Base-by-base conservation (phyloP, 2,888 invertebrate species). In the Elysia crispata region DNA sequence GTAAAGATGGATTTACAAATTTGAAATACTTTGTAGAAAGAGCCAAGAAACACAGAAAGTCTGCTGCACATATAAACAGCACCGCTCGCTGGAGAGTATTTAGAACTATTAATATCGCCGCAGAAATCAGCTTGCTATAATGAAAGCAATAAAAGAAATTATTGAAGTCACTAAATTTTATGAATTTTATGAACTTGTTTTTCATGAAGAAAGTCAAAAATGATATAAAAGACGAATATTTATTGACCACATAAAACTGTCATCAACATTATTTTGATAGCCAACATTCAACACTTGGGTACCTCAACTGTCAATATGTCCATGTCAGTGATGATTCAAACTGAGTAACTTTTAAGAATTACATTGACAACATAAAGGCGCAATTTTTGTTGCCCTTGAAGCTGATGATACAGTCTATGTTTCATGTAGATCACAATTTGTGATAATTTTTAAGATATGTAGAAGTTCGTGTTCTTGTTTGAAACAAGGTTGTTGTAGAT, bases 1-100 rank as follows among this genome's bases (percentile, higher is more conserved):
- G 54, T 13, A 54, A 54, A 54, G 54, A 54, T 20, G 54, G 54
- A 54, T 54, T 54, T 54, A 54, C 54, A 54, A 54, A 54, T 54
- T 54, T 54, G 54, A 54, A 54, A 54, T 15, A 54, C 54, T 54
- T 54, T 20, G 13, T 54, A 13, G 54, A 54, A 20, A 54, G 54
- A 54, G 54, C 54, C 54, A 54, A 54, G 13, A 54, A 54, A 13
- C 54, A 54, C 54, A 54, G 54, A 13, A 54, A 54, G 54, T 54
- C 54, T 54, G 54, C 54, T 20, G 13, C 54, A 54, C 54, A 54
- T 54, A 13, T 54, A 20, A 54, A 54, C 54, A 54, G 54, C 54
- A 54, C 54, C 13, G 54, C 54, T 54, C 54, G 54, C 20, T 54
- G 13, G 54, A 54, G 54, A 15, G 54, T 54, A 15, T 54, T 54